These are phyloP conservation scores for Ormyrus nitidulus DNA, from an alignment of 2,888 invertebrate genomes.

Conservation along the genomic window DNA sequence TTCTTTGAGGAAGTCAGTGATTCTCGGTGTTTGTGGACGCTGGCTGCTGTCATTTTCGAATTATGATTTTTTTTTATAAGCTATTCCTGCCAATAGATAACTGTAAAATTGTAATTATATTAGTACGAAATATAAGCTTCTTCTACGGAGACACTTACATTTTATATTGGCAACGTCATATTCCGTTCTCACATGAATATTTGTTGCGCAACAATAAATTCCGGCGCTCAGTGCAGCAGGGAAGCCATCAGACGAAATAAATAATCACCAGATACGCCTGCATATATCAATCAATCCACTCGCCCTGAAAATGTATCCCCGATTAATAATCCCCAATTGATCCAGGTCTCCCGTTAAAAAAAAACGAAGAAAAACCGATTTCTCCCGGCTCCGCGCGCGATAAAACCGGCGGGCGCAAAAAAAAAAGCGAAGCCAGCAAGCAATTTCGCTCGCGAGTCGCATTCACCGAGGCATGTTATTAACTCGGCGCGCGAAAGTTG, in stretches of 20 bases:
- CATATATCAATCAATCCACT: slow-evolving; percentile 15
- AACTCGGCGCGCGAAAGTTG: slow-evolving; percentile 50
- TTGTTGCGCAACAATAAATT: too few species aligned
- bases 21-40: too few species aligned
- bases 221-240: too few species aligned
- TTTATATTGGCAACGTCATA: too few species aligned
- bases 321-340: slow-evolving; percentile 34
- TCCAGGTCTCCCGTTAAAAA: neutral
- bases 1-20: too few species aligned
- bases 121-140: too few species aligned
- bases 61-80: too few species aligned
- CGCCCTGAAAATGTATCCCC: slow-evolving; percentile 1
- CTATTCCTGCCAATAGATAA: too few species aligned
- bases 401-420: neutral
- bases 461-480: slow-evolving; percentile 38
- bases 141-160: too few species aligned
- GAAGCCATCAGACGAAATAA: neutral
- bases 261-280: slow-evolving; percentile 11
- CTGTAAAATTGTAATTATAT: too few species aligned
- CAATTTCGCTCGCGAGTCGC: slow-evolving; percentile 16
- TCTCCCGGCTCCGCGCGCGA: neutral
- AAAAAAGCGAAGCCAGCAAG: neutral
- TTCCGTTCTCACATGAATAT: too few species aligned
- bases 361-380: neutral
- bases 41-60: too few species aligned